Conservation (phyloP, 2,888 invertebrate species). For the Drosophila neonasuta region DNA sequence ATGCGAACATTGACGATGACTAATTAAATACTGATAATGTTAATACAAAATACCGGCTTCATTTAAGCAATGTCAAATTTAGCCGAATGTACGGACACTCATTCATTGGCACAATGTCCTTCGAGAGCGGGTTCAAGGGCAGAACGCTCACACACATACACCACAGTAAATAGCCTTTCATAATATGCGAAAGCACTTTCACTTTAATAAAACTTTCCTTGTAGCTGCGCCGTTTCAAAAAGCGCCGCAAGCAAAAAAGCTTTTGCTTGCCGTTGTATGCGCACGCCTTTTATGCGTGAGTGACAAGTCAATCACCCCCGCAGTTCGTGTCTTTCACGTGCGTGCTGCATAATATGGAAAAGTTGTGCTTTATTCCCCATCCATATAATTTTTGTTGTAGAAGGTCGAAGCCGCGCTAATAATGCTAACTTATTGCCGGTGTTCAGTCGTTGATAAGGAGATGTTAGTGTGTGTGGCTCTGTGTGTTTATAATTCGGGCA, state of each 20-base stretch:
- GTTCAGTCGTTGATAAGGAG: conserved; percentile 35
- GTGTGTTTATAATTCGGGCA: neutral
- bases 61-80: neutral
- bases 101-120: conserved; percentile 48
- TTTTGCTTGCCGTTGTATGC: conserved; percentile 29
- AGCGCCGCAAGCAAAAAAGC: conserved; percentile 45
- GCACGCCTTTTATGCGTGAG: conserved; percentile 50
- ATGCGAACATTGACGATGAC: conserved; percentile 22
- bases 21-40: conserved; percentile 25
- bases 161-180: conserved; percentile 24
- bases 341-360: neutral
- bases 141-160: conserved; percentile 29
- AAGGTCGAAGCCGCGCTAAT: neutral
- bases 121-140: conserved; percentile 55
- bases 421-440: conserved; percentile 12
- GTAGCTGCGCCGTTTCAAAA: conserved; percentile 19
- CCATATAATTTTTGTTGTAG: no score
- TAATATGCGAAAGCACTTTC: conserved; percentile 39
- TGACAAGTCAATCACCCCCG: conserved; percentile 44
- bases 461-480: neutral
- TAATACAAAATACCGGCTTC: conserved; percentile 19
- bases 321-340: conserved; percentile 30
- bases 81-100: neutral
- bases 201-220: conserved; percentile 32
- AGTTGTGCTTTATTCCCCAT: conserved; percentile 9